A percentile compares a stretch with the other conserved stretches of the same genome.
phyloP scores from a whole-genome alignment of 2,888 invertebrate genomes.

The Nycteola revayana region DNA sequence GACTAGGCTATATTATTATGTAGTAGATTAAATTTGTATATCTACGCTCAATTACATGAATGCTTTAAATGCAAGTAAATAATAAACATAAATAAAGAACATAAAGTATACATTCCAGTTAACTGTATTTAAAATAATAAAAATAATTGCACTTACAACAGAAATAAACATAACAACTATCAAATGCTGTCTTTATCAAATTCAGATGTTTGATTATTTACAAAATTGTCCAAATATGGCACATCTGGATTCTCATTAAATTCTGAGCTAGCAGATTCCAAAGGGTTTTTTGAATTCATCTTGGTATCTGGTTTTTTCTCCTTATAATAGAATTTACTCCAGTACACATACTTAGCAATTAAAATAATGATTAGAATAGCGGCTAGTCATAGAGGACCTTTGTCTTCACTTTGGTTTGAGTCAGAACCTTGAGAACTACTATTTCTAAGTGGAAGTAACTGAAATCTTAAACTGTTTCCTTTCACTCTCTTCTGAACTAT shows the following conservation, averaged over 20 bases:
- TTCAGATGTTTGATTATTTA: no score
- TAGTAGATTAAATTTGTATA: no score
- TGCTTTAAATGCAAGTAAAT: no score
- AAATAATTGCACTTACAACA: no score
- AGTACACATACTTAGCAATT: slow-evolving; percentile 54
- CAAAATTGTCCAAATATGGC: no score
- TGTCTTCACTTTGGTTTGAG: slow-evolving; percentile 38
- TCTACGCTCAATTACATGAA: no score
- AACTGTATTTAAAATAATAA: no score
- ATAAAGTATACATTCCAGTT: no score
- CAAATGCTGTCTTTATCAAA: slow-evolving; percentile 13
- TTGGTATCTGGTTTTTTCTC: slow-evolving; percentile 15
- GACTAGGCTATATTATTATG: no score
- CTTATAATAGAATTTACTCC: slow-evolving; percentile 48
- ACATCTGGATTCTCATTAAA: no score
- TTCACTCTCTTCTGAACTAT: slow-evolving; percentile 85
- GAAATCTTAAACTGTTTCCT: slow-evolving; percentile 83
- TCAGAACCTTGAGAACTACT: slow-evolving; percentile 35
- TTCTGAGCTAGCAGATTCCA: no score
- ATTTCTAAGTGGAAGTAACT: slow-evolving; percentile 76
- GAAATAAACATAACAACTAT: slow-evolving; percentile 3
- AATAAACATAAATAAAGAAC: no score
- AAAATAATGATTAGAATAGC: slow-evolving; percentile 45
- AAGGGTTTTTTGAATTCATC: slow-evolving; percentile 1
- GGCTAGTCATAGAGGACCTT: slow-evolving; percentile 71